phyloP scores from a whole-genome alignment of 1,140 invertebrate species.

The Diabrotica virgifera region DNA sequence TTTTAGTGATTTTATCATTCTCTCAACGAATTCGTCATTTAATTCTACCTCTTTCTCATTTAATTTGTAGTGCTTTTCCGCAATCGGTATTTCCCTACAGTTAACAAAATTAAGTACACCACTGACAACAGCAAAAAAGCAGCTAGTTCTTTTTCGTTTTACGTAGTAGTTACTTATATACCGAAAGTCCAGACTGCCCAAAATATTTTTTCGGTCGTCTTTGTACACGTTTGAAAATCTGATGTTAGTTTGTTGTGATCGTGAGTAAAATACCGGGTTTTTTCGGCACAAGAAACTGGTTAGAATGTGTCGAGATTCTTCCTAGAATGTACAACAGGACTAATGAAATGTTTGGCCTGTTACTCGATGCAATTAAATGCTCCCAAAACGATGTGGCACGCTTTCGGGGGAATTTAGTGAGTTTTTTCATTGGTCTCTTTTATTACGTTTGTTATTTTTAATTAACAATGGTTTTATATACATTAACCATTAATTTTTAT shows the following conservation, averaged over 20 bases:
- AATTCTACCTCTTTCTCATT: too few species aligned
- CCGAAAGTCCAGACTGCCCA: background rate
- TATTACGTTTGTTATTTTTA: background rate
- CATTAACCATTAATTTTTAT: too few species aligned
- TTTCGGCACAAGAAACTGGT: background rate
- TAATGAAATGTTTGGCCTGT: background rate
- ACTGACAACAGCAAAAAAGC: background rate
- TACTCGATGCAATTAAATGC: background rate
- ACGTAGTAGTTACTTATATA: background rate
- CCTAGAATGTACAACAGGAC: conserved; percentile 1
- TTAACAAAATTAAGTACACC: background rate
- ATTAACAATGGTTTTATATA: too few species aligned
- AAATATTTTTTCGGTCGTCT: background rate
- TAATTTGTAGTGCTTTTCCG: too few species aligned
- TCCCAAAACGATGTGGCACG: background rate
- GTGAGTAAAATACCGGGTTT: background rate
- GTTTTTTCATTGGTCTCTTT: background rate
- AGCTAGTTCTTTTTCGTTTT: background rate
- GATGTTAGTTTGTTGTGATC: background rate
- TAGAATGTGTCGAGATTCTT: conserved; percentile 1
- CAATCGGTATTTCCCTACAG: too few species aligned
- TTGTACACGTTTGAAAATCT: background rate
- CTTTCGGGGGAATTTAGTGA: background rate
- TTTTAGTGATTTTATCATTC: too few species aligned
- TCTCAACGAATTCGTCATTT: too few species aligned